phyloP scores from a whole-genome alignment of 2,113 vertebrate species.

The Limanda limanda region DNA sequence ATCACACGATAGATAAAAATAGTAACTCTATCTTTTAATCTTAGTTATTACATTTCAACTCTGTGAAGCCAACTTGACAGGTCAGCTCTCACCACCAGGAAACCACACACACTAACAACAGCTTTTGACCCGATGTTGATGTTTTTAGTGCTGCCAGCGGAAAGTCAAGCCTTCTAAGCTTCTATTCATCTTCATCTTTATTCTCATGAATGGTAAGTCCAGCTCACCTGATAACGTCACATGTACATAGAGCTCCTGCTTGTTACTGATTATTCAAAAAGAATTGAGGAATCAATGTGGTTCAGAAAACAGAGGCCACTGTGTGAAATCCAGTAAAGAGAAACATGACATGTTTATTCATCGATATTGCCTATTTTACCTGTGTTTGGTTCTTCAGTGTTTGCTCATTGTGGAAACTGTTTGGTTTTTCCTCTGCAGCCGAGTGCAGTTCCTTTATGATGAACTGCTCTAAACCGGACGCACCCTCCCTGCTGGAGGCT shows the following conservation, averaged over 20 bases:
- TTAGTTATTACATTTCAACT: not conserved
- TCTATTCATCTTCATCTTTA: conserved; percentile 69
- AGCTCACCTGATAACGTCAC: not conserved
- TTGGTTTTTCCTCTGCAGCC: conserved; percentile 14
- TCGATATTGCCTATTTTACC: no score
- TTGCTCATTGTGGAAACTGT: no score
- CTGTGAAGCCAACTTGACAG: not conserved
- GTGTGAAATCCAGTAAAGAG: no score
- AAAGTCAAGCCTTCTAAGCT: conserved; percentile 68
- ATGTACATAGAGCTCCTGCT: not conserved
- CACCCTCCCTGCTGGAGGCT: conserved; percentile 50
- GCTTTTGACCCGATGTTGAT: conserved; percentile 61
- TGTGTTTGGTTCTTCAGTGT: no score
- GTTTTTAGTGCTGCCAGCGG: conserved; percentile 67
- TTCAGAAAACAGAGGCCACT: no score
- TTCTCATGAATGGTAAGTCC: conserved; percentile 66
- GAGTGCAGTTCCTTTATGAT: conserved; percentile 1
- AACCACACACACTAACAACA: conserved; percentile 42
- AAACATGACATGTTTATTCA: no score
- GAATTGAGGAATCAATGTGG: not conserved
- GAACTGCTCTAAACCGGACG: conserved; percentile 51
- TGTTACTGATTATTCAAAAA: not conserved
- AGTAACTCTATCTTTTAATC: not conserved
- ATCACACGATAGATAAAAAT: not conserved
- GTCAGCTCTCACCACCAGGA: not conserved